Evolutionary conservation across 2,113 vertebrate species (phyloP), one percentile per base, ranked within the genome.

Genomic region (Pollimyrus isidori): DNA sequence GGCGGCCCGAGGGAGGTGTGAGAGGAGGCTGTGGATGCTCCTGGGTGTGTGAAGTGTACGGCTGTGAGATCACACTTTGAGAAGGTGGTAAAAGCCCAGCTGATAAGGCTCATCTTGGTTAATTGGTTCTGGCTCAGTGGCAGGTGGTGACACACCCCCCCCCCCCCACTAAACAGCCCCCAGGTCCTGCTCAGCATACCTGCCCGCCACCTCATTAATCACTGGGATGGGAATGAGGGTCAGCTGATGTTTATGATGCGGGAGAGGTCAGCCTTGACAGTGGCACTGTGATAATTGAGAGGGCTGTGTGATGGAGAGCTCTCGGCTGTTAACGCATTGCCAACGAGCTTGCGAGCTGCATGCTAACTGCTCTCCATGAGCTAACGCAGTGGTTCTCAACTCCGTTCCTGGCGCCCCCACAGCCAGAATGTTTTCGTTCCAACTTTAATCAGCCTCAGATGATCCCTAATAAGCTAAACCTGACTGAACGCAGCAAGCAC

Each of bases 71-170:
- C 39, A 56, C 15, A 35, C 48, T 76, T 23, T 49, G 21, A 26
- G 19, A 73, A 83, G 69, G 26, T 83, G 88, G 45, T 49, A 84
- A 85, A 84, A 88, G 53, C 82, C 23, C 19, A 6, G 3, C 21
- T 53, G 45, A 87, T 87, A 46, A 65, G 45, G 49, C 30, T 69
- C 73, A 13, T 3, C 0, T 48, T 76, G 85, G 58, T 46, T 90
- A 87, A 90, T 87, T 87, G 85, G 45, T 87, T 56, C 62, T 65
- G 42, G 49, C 42, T 89, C 85, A 69, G 85, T 48, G 56, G 85
- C 85, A 23, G 39, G 6, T 62, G 9, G 58, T 13, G 45, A 49
- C 58, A 45, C 49, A 23, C 21, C 15, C n/a, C 30, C 49, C 42
- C 30, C 49, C 49, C 19, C 65, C 87, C 73, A 62, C 85, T 53